These are phyloP conservation scores for Deroptyus accipitrinus DNA, from an alignment of 2,113 vertebrate species.

Conservation along the genomic window DNA sequence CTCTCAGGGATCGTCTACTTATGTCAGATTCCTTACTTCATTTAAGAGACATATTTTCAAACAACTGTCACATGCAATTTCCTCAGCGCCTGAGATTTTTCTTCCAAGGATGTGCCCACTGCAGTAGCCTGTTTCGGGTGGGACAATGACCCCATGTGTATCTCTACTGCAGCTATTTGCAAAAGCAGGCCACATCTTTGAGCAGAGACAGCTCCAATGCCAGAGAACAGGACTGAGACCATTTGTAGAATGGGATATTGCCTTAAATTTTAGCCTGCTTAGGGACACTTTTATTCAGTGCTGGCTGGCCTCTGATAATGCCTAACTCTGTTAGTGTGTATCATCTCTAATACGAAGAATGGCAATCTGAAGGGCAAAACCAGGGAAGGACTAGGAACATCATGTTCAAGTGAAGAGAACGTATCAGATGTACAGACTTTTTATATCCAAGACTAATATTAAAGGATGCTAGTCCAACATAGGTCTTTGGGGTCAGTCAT, in stretches of 20 bases:
- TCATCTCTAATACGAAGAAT: neutral
- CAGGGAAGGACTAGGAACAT: neutral
- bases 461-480: neutral
- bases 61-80: conserved; percentile 23
- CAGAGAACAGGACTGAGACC: neutral
- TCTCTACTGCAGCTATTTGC: neutral
- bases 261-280: neutral
- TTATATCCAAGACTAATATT: neutral
- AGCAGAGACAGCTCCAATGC: neutral
- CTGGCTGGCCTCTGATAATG: neutral
- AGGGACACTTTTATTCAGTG: neutral
- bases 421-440: neutral
- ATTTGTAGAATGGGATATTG: neutral
- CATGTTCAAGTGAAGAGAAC: neutral
- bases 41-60: conserved; percentile 43
- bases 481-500: neutral
- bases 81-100: conserved; percentile 2
- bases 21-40: conserved; percentile 42
- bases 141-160: neutral
- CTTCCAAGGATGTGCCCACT: neutral
- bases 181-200: neutral
- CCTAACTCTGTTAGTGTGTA: fast-evolving
- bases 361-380: neutral
- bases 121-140: neutral
- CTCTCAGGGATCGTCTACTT: conserved; percentile 9